phyloP scores from a whole-genome alignment of 2,797 vertebrate species.

The Rousettus madagascariensis region DNA sequence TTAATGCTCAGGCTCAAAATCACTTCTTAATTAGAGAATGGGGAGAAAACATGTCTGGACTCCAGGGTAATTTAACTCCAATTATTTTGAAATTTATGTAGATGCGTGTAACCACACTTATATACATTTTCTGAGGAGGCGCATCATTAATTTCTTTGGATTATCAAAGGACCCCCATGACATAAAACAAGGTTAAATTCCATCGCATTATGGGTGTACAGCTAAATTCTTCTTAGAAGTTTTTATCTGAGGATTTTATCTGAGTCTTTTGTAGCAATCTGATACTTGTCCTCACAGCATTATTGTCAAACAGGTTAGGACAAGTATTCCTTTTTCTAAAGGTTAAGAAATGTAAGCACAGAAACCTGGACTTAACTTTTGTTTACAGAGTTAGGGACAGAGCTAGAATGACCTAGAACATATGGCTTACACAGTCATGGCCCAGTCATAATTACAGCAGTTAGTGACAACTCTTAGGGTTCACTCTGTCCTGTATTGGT shows the following conservation, averaged over 20 bases:
- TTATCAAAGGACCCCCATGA: background rate
- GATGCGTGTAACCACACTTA: no score
- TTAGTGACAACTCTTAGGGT: background rate
- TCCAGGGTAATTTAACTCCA: background rate
- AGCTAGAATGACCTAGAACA: background rate
- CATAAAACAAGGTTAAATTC: conserved; percentile 12
- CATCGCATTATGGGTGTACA: background rate
- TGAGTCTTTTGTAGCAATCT: conserved; percentile 33
- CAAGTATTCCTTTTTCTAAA: conserved; percentile 7
- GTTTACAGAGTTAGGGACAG: background rate
- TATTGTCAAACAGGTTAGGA: conserved; percentile 44
- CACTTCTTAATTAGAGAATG: background rate
- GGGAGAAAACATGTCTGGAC: background rate
- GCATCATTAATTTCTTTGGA: background rate
- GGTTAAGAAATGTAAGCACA: conserved; percentile 3
- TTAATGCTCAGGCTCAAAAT: background rate
- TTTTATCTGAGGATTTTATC: conserved; percentile 58
- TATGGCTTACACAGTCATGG: background rate
- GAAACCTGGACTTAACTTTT: background rate
- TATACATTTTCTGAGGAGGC: background rate
- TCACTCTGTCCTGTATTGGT: background rate
- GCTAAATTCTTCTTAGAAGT: background rate
- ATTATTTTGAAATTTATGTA: background rate
- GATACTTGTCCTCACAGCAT: conserved; percentile 27
- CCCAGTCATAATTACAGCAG: background rate